phyloP scores from a whole-genome alignment of 2,888 invertebrate species.

The Subacronicta megacephala region DNA sequence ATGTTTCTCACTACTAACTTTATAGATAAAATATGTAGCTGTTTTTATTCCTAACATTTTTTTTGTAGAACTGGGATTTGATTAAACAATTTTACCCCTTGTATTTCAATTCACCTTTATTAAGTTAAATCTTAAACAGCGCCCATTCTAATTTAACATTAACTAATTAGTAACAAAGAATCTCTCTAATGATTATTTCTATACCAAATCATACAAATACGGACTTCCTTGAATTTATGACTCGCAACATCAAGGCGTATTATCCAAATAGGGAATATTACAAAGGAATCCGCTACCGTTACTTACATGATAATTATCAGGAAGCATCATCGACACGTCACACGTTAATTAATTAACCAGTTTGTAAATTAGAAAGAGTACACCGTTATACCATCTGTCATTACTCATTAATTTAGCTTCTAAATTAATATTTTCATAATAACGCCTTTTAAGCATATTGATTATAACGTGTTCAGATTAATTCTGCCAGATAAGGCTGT shows the following conservation, averaged over 20 bases:
- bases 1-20: conserved; percentile 22
- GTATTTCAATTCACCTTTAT: too few species aligned
- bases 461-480: conserved; percentile 33
- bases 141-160: conserved; percentile 2
- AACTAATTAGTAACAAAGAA: not conserved
- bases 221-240: conserved; percentile 45
- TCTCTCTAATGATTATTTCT: not conserved
- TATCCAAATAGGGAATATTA: conserved; percentile 48
- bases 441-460: conserved; percentile 34
- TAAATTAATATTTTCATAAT: conserved; percentile 34
- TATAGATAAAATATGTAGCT: conserved; percentile 12
- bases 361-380: conserved; percentile 52
- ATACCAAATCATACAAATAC: conserved; percentile 15
- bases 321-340: conserved; percentile 45
- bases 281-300: conserved; percentile 45
- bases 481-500: not conserved
- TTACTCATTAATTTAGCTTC: conserved; percentile 21
- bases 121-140: too few species aligned
- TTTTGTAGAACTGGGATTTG: not conserved
- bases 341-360: conserved; percentile 45
- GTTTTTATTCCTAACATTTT: conserved; percentile 29
- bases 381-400: conserved; percentile 54
- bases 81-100: too few species aligned
- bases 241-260: conserved; percentile 50
- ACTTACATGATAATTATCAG: conserved; percentile 55